phyloP scores from a whole-genome alignment of 2,797 vertebrate species.

The Sciaenops ocellatus region DNA sequence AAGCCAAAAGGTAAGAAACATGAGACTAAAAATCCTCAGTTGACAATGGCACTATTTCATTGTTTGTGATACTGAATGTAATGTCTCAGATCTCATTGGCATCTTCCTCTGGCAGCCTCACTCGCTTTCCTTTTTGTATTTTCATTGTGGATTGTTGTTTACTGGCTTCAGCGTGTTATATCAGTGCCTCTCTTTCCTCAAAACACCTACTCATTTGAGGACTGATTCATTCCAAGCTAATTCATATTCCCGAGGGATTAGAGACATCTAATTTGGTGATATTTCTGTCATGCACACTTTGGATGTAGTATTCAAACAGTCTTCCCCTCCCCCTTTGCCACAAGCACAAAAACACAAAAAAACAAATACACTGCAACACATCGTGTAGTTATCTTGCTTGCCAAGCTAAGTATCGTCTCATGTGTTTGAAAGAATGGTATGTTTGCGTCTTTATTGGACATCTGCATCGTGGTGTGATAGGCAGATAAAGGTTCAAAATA shows the following conservation, averaged over 20 bases:
- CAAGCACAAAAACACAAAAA: conserved; percentile 67
- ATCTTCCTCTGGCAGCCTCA: conserved; percentile 80
- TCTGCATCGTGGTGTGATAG: conserved; percentile 47
- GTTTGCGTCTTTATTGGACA: conserved; percentile 58
- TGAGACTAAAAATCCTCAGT: conserved; percentile 64
- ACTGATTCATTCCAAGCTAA: conserved; percentile 84
- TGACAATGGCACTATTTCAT: conserved; percentile 74
- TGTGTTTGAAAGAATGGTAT: conserved; percentile 51
- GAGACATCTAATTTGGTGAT: conserved; percentile 85
- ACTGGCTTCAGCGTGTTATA: conserved; percentile 77
- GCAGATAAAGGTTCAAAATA: conserved; percentile 59
- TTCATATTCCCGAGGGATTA: conserved; percentile 85
- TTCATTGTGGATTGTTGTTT: conserved; percentile 85
- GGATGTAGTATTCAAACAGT: conserved; percentile 80
- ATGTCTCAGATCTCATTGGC: conserved; percentile 82
- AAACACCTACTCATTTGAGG: conserved; percentile 86
- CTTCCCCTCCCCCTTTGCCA: conserved; percentile 75
- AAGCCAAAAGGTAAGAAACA: conserved; percentile 79
- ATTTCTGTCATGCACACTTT: conserved; percentile 84
- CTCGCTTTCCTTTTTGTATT: conserved; percentile 78
- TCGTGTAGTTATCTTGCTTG: conserved; percentile 53
- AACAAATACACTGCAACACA: conserved; percentile 59
- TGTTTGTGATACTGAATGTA: conserved; percentile 80
- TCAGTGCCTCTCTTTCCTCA: conserved; percentile 82
- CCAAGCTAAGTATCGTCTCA: conserved; percentile 61